Evolutionary conservation across 2,888 invertebrate genomes (phyloP), one percentile per base, ranked within the genome.

Genomic region (Spodoptera littoralis): DNA sequence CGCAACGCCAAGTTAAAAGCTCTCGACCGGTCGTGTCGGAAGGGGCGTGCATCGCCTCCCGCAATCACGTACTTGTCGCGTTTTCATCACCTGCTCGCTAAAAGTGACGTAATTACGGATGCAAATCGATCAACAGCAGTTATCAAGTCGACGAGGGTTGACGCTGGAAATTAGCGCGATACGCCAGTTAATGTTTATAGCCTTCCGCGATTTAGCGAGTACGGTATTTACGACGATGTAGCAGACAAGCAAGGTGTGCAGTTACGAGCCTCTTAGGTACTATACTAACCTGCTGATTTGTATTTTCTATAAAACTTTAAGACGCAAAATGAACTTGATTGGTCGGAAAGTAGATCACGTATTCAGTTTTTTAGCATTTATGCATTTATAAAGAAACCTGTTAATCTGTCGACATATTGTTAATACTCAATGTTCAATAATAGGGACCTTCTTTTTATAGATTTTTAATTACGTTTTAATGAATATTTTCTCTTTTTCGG

Each of bases 41-140:
- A 90, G 88, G 90, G 91, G 91, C 90, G 91, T 88, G 84, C 82
- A 84, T 84, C 85, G 83, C 84, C 85, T 86, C 85, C 87, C 82
- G 91, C 90, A 91, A 93, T 92, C 92, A 89, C 89, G 89, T 88
- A 92, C 92, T 92, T 92, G 93, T 92, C 92, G 92, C 90, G 87
- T 92, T 94, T 94, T 93, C 94, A 93, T 94, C 94, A 93, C 93
- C 92, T 92, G 90, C 86, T 86, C 83, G 90, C 90, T 91, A 91
- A 91, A 93, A 92, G 92, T 93, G 92, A 93, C 89, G 92, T 92
- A 92, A 94, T 94, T 94, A 94, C 86, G 88, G 90, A 94, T 94
- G 94, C 94, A 94, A 94, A 94, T 94, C 92, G 92, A 92, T 93
- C 92, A 90, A 88, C 87, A 87, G 88, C 90, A 92, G 91, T 93